These are phyloP conservation scores for Hylaeus anthracinus DNA, from an alignment of 1,140 invertebrate species.

Conservation along the genomic window DNA sequence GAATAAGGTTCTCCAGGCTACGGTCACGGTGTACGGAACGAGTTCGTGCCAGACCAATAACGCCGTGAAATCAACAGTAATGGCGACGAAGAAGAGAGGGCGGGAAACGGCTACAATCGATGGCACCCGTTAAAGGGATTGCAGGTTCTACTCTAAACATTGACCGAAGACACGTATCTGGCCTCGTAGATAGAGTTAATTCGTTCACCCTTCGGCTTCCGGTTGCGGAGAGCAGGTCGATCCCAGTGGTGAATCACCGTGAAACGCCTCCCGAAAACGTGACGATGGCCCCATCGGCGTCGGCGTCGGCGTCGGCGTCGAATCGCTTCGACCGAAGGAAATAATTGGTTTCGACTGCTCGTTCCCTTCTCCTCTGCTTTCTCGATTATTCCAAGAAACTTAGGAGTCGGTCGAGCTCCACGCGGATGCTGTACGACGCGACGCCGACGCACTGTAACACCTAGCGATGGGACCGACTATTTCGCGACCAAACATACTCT, in stretches of 20 bases:
- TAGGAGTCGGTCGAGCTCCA: too few relatives aligned
- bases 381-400: neutral
- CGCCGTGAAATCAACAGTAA: neutral
- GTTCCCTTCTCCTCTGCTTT: conserved; percentile 12
- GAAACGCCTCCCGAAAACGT: conserved; percentile 26
- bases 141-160: conserved; percentile 42
- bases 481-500: too few relatives aligned
- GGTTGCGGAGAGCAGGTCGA: neutral
- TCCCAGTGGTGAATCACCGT: conserved; percentile 40
- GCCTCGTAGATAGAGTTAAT: conserved; percentile 47
- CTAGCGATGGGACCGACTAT: too few relatives aligned
- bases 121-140: conserved; percentile 48
- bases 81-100: neutral
- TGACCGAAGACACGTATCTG: conserved; percentile 45
- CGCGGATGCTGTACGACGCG: too few relatives aligned
- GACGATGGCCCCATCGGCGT: conserved; percentile 16
- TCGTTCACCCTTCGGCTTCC: conserved; percentile 16
- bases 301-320: neutral
- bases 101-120: conserved; percentile 36
- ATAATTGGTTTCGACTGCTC: conserved; percentile 45
- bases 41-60: neutral
- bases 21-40: neutral
- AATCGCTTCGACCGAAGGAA: conserved; percentile 23
- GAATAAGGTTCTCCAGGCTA: neutral
- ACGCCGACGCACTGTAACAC: too few relatives aligned